These are phyloP conservation scores for Heliornis fulica DNA, from an alignment of 2,113 vertebrate species.

Conservation along the genomic window DNA sequence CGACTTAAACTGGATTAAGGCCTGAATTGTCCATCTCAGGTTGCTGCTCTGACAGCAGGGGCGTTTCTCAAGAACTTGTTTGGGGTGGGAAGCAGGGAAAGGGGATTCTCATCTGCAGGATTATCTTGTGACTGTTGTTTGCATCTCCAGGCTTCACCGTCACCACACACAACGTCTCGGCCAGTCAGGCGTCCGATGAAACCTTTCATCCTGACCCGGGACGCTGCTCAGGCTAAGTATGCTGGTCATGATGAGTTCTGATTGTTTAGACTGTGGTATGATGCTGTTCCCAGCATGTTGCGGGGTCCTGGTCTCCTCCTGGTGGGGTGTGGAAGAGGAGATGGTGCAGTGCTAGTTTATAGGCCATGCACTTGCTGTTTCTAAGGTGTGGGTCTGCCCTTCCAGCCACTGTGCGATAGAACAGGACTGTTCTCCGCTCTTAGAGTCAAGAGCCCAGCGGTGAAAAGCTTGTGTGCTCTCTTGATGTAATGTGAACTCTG, in stretches of 20 bases:
- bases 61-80: not conserved
- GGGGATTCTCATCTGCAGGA: not conserved
- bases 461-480: not conserved
- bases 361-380: not conserved
- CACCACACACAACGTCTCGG: conserved; percentile 32
- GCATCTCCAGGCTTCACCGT: conserved; percentile 52
- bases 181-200: conserved; percentile 76
- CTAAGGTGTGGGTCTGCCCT: not conserved
- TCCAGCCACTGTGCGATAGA: not conserved
- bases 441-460: not conserved
- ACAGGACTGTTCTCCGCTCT: not conserved
- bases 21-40: not conserved
- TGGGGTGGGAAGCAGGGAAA: not conserved
- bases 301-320: not conserved
- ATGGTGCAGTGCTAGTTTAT: not conserved
- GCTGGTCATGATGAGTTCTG: not conserved
- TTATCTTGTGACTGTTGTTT: conserved; percentile 1
- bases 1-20: not conserved
- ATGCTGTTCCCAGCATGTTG: not conserved
- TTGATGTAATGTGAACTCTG: not conserved
- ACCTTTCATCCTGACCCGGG: conserved; percentile 90
- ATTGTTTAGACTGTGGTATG: rapidly evolving
- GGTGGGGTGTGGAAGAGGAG: not conserved
- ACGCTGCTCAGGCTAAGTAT: conserved; percentile 84
- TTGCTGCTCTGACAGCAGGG: not conserved